These are phyloP conservation scores for Trissoscelio sp. DNA, from an alignment of 2,888 invertebrate genomes.

Conservation along the genomic window DNA sequence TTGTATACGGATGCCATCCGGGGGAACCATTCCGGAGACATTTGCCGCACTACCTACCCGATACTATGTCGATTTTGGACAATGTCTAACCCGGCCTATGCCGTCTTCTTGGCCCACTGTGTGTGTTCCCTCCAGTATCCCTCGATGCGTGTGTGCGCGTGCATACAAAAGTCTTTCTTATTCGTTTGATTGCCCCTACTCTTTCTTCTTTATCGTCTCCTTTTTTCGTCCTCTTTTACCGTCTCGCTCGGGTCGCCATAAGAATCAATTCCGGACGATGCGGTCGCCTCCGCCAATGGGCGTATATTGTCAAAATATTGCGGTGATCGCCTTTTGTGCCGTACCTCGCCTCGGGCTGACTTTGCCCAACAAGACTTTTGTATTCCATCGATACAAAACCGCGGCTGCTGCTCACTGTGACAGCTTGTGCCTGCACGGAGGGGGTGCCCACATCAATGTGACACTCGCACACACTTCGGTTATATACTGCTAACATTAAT, in stretches of 20 bases:
- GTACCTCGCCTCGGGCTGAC: slow-evolving; percentile 77
- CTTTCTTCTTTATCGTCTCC: slow-evolving; percentile 42
- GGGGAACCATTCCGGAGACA: slow-evolving; percentile 73
- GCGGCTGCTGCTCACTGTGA: slow-evolving; percentile 68
- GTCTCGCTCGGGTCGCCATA: slow-evolving; percentile 54
- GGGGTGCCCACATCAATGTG: slow-evolving; percentile 58
- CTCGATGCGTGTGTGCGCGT: slow-evolving; percentile 37
- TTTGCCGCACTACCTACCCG: slow-evolving; percentile 76
- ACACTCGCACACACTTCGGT: slow-evolving; percentile 51
- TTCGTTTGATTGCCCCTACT: slow-evolving; percentile 66
- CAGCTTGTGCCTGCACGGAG: slow-evolving; percentile 69
- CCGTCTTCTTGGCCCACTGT: slow-evolving; percentile 56
- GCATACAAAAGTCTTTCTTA: slow-evolving; percentile 68
- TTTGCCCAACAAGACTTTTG: slow-evolving; percentile 73
- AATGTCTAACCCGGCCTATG: slow-evolving; percentile 68
- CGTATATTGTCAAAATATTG: slow-evolving; percentile 83
- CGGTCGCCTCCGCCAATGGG: slow-evolving; percentile 76
- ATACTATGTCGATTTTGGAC: slow-evolving; percentile 81
- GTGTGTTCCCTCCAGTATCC: slow-evolving; percentile 23
- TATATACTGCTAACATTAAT: slow-evolving; percentile 47
- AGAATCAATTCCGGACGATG: slow-evolving; percentile 70
- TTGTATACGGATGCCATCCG: slow-evolving; percentile 60
- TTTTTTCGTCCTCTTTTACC: slow-evolving; percentile 25
- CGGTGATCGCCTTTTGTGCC: slow-evolving; percentile 80
- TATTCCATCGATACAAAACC: slow-evolving; percentile 67